phyloP scores from a whole-genome alignment of 2,888 invertebrate genomes.

The Diloba caeruleocephala region DNA sequence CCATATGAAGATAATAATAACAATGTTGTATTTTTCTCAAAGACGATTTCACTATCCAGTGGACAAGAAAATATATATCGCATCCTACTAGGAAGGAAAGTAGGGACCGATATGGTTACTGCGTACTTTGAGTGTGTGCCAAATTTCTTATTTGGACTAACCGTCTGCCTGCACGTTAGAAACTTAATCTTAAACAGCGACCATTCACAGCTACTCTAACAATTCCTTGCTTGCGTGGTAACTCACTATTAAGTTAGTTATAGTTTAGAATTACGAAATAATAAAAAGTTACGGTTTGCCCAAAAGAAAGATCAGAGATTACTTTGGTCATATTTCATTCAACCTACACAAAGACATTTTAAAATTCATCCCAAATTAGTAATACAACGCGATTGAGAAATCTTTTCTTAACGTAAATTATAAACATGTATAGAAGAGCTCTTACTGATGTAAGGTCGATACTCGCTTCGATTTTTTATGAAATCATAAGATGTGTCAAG shows the following conservation, averaged over 20 bases:
- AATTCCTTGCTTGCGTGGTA: conserved; percentile 22
- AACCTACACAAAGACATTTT: conserved; percentile 16
- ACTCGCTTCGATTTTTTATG: too few relatives aligned
- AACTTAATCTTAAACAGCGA: conserved; percentile 39
- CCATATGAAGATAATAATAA: conserved; percentile 30
- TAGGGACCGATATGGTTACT: conserved; percentile 16
- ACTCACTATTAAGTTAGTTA: conserved; percentile 34
- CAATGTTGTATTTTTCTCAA: conserved; percentile 34
- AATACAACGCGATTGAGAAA: neutral
- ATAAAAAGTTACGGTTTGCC: conserved; percentile 13
- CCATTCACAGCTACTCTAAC: conserved; percentile 29
- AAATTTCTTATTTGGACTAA: conserved; percentile 45
- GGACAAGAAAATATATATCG: conserved; percentile 27
- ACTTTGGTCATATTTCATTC: conserved; percentile 14
- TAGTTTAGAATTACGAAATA: conserved; percentile 30
- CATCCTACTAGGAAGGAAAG: conserved; percentile 36
- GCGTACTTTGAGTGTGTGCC: conserved; percentile 36
- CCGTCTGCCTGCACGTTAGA: conserved; percentile 12
- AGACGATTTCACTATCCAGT: conserved; percentile 25
- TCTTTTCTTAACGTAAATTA: neutral
- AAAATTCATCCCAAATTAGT: conserved; percentile 13
- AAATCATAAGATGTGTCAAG: too few relatives aligned
- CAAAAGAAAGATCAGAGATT: conserved; percentile 36
- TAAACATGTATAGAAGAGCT: too few relatives aligned
- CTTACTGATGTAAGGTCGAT: too few relatives aligned